Base-by-base conservation (phyloP, 2,113 vertebrate genomes). In the Ardeotis arabs region DNA sequence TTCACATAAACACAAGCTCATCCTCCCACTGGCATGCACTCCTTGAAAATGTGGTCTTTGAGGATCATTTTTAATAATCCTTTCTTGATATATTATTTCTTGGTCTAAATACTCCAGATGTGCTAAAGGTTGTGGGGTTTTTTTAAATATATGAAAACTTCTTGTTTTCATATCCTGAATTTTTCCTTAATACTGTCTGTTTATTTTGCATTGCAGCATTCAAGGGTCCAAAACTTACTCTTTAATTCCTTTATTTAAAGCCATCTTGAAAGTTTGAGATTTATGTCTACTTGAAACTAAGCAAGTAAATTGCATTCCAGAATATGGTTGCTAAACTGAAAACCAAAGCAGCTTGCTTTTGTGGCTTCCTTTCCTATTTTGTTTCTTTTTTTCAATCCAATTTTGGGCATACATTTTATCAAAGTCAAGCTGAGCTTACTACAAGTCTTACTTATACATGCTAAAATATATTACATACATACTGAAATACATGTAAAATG, bases 361-460 rank as follows among this genome's bases (percentile, higher is more conserved):
- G 7, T 92, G 49, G 10, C 84, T 86, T 84, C 14, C 58, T 75
- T 79, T 94, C 14, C 8, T 75, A 1, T 58, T 68, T 76, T 88
- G 33, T 76, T 81, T 62, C 31, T 41, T 41, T 52, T 87, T 75
- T 72, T 62, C 35, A 87, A 78, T 58, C 12, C 27, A 53, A 19
- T 92, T 93, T 95, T 95, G 91, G 84, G 84, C 77, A 91, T 92
- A 69, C 31, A 2, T 96, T 89, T 93, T 93, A 76, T 89, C n/a
- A 47, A 10, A 45, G 70, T 84, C 77, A 87, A 29, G 41, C 84
- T 76, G 69, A 86, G 53, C 22, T 73, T 95, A 68, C 23, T 55
- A 39, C 47, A 92, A 87, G 74, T 66, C 53, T 90, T 96, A 68
- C 53, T 75, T 81, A 44, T 33, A 44, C 23, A 4, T 58, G 33